Conservation (phyloP, 2,888 invertebrate species). For the Furcula furcula region DNA sequence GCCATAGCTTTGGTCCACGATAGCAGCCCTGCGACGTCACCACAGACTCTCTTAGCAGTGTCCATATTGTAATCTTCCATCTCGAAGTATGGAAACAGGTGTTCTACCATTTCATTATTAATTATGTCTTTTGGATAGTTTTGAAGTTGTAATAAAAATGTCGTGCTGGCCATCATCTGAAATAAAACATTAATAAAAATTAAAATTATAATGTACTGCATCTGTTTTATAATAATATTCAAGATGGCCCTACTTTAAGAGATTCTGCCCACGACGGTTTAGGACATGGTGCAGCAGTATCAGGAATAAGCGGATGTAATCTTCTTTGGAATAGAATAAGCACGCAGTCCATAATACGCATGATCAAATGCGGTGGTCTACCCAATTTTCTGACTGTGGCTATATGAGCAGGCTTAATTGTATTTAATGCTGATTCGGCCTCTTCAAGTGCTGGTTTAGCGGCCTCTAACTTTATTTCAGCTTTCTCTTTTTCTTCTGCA, state of each 20-base stretch:
- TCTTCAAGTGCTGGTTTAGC: slow-evolving; percentile 97
- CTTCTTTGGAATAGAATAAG: slow-evolving; percentile 95
- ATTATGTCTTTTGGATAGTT: slow-evolving; percentile 98
- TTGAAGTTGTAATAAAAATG: slow-evolving; percentile 94
- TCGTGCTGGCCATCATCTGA: slow-evolving; percentile 97
- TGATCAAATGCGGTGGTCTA: slow-evolving; percentile 96
- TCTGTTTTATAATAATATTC: too few relatives aligned
- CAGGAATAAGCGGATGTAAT: slow-evolving; percentile 90
- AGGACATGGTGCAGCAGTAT: slow-evolving; percentile 90
- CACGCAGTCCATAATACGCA: slow-evolving; percentile 99
- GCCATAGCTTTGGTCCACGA: slow-evolving; percentile 99
- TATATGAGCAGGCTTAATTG: slow-evolving; percentile 98
- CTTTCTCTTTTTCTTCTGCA: slow-evolving; percentile 93
- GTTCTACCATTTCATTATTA: slow-evolving; percentile 98
- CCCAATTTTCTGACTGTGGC: slow-evolving; percentile 97
- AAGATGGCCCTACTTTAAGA: slow-evolving; percentile 84
- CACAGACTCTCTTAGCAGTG: slow-evolving; percentile 96
- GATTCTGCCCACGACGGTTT: slow-evolving; percentile 99
- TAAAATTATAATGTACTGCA: neutral
- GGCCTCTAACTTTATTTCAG: slow-evolving; percentile 96
- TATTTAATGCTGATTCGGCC: slow-evolving; percentile 96
- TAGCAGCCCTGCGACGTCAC: slow-evolving; percentile 96
- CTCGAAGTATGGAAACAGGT: slow-evolving; percentile 94
- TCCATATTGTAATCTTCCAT: slow-evolving; percentile 99
- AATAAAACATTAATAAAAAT: neutral